A percentile compares a stretch with the other conserved stretches of the same genome.
These are phyloP conservation scores for Neoarius graeffei DNA, from an alignment of 2,113 vertebrate genomes.

Conservation along the genomic window DNA sequence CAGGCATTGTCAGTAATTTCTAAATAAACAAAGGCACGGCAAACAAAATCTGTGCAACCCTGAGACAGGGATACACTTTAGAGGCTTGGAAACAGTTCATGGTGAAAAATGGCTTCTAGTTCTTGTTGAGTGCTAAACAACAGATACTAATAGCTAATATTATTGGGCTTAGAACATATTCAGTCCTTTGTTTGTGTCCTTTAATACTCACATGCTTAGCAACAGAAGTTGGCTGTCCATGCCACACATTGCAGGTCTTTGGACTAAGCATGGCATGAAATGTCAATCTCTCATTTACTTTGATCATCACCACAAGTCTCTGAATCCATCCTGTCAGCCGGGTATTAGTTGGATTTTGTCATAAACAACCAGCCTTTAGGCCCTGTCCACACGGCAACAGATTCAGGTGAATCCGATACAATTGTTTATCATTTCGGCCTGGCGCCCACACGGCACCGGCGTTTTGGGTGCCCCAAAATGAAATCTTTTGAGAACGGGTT, in stretches of 20 bases:
- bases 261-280: constrained; percentile 18
- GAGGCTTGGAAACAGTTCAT: background rate
- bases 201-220: constrained; percentile 27
- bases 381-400: too few species aligned
- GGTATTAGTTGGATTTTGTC: constrained; percentile 22
- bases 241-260: constrained; percentile 3
- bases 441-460: too few species aligned
- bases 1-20: background rate
- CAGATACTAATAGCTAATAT: background rate
- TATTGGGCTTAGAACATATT: background rate
- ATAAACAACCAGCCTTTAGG: constrained; percentile 8
- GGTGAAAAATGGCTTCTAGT: background rate
- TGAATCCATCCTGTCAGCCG: constrained; percentile 20
- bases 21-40: constrained; percentile 21
- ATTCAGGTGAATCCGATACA: too few species aligned
- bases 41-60: background rate
- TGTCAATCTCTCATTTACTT: constrained; percentile 1
- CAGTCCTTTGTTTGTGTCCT: constrained; percentile 41
- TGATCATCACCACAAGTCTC: constrained; percentile 19
- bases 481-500: too few species aligned
- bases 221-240: constrained; percentile 15
- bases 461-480: too few species aligned
- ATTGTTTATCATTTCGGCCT: too few species aligned
- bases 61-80: background rate
- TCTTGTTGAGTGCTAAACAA: background rate